These are phyloP conservation scores for Drepanosiphum platanoidis DNA, from an alignment of 2,888 invertebrate species.

Conservation along the genomic window DNA sequence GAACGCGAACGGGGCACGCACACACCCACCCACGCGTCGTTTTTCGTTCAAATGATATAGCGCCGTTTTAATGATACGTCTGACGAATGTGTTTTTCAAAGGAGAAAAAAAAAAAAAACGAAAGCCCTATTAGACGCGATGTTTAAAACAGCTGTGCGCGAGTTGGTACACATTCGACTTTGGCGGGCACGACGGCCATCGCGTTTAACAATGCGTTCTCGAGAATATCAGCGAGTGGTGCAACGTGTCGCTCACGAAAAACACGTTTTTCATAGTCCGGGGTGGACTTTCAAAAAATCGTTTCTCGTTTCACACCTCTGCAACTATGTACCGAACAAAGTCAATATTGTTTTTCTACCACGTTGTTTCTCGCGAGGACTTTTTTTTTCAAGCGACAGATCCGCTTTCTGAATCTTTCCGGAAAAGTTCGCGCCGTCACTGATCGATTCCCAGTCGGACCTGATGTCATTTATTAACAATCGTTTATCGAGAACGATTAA, in stretches of 20 bases:
- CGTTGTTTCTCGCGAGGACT: no score
- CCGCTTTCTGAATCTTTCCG: no score
- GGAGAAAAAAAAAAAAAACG: not conserved
- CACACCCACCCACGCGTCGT: slow-evolving; percentile 26
- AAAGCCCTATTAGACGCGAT: no score
- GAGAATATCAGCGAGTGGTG: not conserved
- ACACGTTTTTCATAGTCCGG: not conserved
- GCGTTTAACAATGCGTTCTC: not conserved
- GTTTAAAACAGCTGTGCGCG: not conserved
- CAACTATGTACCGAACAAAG: no score
- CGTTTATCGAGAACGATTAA: no score
- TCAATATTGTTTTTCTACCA: no score
- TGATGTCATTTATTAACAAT: no score
- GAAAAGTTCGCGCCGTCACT: no score
- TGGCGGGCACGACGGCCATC: not conserved
- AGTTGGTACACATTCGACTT: not conserved
- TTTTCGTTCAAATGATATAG: not conserved
- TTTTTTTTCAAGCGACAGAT: no score
- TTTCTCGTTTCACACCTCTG: no score
- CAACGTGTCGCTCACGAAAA: not conserved
- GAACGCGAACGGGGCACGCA: slow-evolving; percentile 23
- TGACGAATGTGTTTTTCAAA: not conserved
- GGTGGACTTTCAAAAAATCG: no score
- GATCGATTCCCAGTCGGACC: no score
- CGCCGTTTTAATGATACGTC: not conserved